Evolutionary conservation across 2,113 vertebrate genomes (phyloP).

Genomic region (Ammodytes marinus): DNA sequence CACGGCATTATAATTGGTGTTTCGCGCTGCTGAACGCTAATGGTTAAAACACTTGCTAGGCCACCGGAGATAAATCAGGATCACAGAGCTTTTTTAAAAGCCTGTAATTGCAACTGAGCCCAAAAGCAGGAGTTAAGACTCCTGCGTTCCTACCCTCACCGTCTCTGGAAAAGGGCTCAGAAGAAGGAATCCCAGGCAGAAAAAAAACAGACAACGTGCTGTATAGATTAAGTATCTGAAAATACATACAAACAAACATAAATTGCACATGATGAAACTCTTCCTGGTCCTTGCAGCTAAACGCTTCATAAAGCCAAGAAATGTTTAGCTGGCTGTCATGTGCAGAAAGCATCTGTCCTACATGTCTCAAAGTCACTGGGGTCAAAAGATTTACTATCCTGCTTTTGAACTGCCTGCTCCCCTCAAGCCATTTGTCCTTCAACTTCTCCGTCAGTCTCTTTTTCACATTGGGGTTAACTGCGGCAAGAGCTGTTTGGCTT

Average conservation of each 20-base stretch:
- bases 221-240: constrained; percentile 48
- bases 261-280: constrained; percentile 30
- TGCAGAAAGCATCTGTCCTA: constrained; percentile 64
- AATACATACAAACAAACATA: constrained; percentile 54
- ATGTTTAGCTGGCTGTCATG: constrained; percentile 41
- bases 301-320: constrained; percentile 38
- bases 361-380: constrained; percentile 42
- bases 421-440: constrained; percentile 48
- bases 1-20: constrained; percentile 2
- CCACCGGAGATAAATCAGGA: constrained; percentile 76
- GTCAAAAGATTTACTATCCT: constrained; percentile 67
- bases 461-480: constrained; percentile 15
- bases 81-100: constrained; percentile 65
- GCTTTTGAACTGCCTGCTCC: constrained; percentile 63
- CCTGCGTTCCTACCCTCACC: constrained; percentile 35
- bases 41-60: constrained; percentile 72
- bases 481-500: constrained; percentile 22
- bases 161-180: constrained; percentile 75
- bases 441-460: constrained; percentile 32
- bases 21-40: constrained; percentile 50
- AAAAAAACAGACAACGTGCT: constrained; percentile 54
- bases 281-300: constrained; percentile 3
- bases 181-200: constrained; percentile 57
- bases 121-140: constrained; percentile 64
- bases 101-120: constrained; percentile 74